These are phyloP conservation scores for Aphelocoma californica DNA, from an alignment of 2,797 vertebrate species.

Conservation along the genomic window DNA sequence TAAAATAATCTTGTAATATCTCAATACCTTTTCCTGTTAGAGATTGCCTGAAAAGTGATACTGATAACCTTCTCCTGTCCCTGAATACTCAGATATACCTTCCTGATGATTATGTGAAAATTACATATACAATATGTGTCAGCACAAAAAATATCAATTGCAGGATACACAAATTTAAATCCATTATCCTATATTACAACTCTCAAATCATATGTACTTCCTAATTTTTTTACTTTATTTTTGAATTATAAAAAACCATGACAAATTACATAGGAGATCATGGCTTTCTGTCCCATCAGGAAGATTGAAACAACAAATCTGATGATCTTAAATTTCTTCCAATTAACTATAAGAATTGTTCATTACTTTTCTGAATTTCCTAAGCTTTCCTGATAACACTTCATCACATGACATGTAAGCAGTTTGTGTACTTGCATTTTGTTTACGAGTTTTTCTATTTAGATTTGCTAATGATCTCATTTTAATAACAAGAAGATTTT, in stretches of 20 bases:
- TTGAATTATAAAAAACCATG: not conserved
- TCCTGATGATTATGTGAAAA: not conserved
- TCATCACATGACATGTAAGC: conserved; percentile 30
- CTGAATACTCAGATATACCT: not conserved
- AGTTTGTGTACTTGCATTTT: conserved; percentile 43
- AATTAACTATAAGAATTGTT: not conserved
- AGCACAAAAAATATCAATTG: not conserved
- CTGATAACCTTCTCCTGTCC: not conserved
- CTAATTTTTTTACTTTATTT: not conserved
- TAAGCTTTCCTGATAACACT: conserved; percentile 21
- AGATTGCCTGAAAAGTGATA: not conserved
- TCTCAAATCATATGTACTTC: not conserved
- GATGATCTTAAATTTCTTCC: not conserved
- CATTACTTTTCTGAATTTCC: conserved; percentile 12
- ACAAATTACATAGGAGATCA: not conserved
- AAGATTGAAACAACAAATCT: not conserved
- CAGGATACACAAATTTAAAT: not conserved
- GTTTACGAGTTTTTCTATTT: conserved; percentile 33
- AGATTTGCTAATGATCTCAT: conserved; percentile 41
- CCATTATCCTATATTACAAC: not conserved
- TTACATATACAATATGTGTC: not conserved
- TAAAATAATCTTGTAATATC: not conserved
- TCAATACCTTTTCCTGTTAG: not conserved
- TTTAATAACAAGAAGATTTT: conserved; percentile 42
- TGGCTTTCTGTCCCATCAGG: not conserved